phyloP scores from a whole-genome alignment of 2,888 invertebrate species.

The Mycalesis mineus region DNA sequence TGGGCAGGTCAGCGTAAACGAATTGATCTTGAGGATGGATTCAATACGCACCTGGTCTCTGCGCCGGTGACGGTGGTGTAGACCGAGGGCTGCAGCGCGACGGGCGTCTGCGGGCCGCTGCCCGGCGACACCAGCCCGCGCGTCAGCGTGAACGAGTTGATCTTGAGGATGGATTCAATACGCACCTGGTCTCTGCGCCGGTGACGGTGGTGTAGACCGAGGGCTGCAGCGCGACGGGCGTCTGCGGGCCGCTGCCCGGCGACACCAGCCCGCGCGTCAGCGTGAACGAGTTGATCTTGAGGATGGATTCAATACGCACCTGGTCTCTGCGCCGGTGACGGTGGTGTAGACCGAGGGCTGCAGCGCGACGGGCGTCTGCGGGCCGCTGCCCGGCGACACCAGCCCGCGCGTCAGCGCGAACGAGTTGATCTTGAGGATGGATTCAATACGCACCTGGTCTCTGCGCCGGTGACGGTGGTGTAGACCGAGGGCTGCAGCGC shows the following conservation, averaged over 20 bases:
- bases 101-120: conserved; percentile 63
- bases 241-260: conserved; percentile 68
- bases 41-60: conserved; percentile 81
- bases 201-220: conserved; percentile 92
- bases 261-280: conserved; percentile 72
- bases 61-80: conserved; percentile 94
- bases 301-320: conserved; percentile 91
- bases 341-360: conserved; percentile 87
- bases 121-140: conserved; percentile 67
- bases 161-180: conserved; percentile 96
- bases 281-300: conserved; percentile 94
- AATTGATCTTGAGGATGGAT: too few species aligned
- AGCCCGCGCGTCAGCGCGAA: conserved; percentile 81
- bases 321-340: conserved; percentile 91
- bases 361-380: conserved; percentile 38
- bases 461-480: conserved; percentile 92
- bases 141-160: conserved; percentile 89
- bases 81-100: conserved; percentile 72
- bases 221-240: conserved; percentile 53
- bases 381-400: conserved; percentile 74
- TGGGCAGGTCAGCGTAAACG: too few species aligned
- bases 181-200: conserved; percentile 89
- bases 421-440: conserved; percentile 94
- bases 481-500: conserved; percentile 80
- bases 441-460: conserved; percentile 90